These are phyloP conservation scores for Molorchus minor DNA, from an alignment of 2,888 invertebrate genomes.

Conservation along the genomic window DNA sequence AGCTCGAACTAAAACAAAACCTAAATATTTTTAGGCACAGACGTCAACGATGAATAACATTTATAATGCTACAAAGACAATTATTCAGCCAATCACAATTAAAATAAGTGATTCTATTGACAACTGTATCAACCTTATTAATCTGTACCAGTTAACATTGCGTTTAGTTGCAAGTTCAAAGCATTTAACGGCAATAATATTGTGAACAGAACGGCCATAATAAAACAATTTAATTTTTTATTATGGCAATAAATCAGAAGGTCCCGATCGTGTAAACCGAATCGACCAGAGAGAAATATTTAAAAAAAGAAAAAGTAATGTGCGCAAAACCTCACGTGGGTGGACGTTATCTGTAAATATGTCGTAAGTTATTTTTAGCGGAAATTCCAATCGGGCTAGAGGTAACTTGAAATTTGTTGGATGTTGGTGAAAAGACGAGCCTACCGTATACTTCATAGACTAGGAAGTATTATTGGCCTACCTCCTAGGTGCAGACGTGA, in stretches of 20 bases:
- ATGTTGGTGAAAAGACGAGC: constrained; percentile 6
- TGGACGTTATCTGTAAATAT: constrained; percentile 12
- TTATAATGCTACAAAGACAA: background rate
- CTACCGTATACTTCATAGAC: no score
- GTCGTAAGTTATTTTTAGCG: constrained; percentile 26
- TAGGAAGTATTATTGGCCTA: no score
- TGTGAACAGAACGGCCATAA: background rate
- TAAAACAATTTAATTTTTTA: background rate
- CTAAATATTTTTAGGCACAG: no score
- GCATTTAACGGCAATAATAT: background rate
- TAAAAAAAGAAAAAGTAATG: constrained; percentile 28
- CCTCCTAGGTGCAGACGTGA: no score
- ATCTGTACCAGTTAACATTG: constrained; percentile 7
- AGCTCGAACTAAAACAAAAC: no score
- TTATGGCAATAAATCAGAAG: background rate
- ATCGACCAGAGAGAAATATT: constrained; percentile 17
- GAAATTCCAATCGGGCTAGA: constrained; percentile 19
- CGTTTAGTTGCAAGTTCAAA: constrained; percentile 6
- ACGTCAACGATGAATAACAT: background rate
- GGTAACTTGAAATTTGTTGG: constrained; percentile 13
- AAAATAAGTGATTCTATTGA: constrained; percentile 3
- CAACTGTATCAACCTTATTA: constrained; percentile 2
- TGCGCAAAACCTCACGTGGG: constrained; percentile 24
- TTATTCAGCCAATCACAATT: background rate
- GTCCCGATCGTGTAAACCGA: background rate